Evolutionary conservation across 1,140 invertebrate genomes (phyloP).

Genomic region (Contarinia nasturtii): DNA sequence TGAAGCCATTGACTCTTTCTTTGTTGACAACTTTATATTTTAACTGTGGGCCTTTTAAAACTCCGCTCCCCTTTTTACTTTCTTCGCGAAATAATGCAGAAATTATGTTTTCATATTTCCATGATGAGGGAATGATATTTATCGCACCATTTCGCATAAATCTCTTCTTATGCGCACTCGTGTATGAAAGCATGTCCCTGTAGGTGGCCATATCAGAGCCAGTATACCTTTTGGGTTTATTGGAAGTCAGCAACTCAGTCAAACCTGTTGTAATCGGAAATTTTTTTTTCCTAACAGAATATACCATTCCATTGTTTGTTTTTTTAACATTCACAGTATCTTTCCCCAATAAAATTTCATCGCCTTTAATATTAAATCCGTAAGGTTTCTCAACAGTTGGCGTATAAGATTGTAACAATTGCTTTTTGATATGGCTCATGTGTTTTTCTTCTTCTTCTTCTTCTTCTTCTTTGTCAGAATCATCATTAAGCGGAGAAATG

Average conservation of each 20-base stretch:
- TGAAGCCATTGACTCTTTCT: constrained; percentile 2
- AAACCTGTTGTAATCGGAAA: constrained; percentile 7
- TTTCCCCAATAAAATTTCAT: background rate
- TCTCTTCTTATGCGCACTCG: constrained; percentile 9
- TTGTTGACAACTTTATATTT: too few species aligned
- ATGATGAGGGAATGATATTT: too few species aligned
- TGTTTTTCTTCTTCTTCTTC: too few species aligned
- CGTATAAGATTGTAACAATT: background rate
- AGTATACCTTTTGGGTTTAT: constrained; percentile 7
- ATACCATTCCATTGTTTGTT: background rate
- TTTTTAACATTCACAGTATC: background rate
- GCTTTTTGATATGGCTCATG: background rate
- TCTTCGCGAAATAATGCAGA: too few species aligned
- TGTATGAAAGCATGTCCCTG: constrained; percentile 9
- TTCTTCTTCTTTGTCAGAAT: too few species aligned
- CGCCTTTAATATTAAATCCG: background rate
- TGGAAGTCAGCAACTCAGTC: constrained; percentile 10
- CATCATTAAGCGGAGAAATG: too few species aligned
- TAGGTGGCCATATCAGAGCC: constrained; percentile 9
- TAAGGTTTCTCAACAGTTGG: constrained; percentile 1
- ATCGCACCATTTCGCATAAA: constrained; percentile 4
- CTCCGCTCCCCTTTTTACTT: too few species aligned
- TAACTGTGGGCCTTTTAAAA: too few species aligned
- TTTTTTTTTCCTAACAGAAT: constrained; percentile 1
- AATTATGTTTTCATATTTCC: constrained; percentile 2